Percentiles rank a stretch among this genome's conserved stretches.
Conservation (phyloP, 2,888 invertebrate genomes). For the Limnephilus marmoratus region DNA sequence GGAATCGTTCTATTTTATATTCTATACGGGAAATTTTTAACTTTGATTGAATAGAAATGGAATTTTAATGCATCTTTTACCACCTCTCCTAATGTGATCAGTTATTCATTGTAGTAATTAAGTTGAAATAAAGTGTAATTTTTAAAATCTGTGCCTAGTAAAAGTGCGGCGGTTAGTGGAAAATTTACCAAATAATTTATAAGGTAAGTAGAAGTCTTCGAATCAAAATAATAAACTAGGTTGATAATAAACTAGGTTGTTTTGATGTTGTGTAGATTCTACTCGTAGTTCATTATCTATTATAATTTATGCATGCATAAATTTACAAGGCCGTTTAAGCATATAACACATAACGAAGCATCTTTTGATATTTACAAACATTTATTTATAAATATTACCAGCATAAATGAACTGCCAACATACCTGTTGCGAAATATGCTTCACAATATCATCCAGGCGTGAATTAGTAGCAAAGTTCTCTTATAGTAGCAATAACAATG, state of each 20-base stretch:
- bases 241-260: neutral
- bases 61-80: too few species aligned
- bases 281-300: neutral
- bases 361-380: neutral
- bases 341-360: neutral
- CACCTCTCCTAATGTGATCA: too few species aligned
- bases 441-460: neutral
- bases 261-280: too few species aligned
- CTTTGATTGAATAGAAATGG: too few species aligned
- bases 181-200: neutral
- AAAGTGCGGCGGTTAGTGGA: too few species aligned
- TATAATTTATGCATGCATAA: neutral
- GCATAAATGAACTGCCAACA: neutral
- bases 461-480: neutral
- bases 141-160: too few species aligned
- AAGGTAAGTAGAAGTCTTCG: neutral
- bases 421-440: constrained; percentile 2
- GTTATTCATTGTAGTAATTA: too few species aligned
- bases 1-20: too few species aligned
- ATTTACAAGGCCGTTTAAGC: neutral
- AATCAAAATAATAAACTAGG: neutral
- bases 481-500: neutral
- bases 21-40: too few species aligned
- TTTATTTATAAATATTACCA: neutral
- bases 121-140: too few species aligned